These are phyloP conservation scores for Hippopotamyrus pictus DNA, from an alignment of 2,797 vertebrate species.

Conservation along the genomic window DNA sequence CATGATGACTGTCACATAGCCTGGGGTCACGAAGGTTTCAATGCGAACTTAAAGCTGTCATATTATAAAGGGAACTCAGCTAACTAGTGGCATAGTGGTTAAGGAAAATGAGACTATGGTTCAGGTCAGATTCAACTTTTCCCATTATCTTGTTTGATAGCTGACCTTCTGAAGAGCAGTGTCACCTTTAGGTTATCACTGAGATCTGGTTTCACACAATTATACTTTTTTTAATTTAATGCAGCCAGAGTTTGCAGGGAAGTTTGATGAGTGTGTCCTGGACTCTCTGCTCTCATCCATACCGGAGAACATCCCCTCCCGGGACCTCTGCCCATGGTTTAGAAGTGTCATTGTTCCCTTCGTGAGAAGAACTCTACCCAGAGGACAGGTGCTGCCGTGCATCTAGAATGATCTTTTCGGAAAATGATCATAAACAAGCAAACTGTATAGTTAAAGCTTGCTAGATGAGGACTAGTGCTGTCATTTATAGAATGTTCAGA, in stretches of 20 bases:
- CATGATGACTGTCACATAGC: neutral
- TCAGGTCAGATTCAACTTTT: neutral
- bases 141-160: neutral
- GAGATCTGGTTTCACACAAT: neutral
- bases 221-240: constrained; percentile 19
- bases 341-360: constrained; percentile 82
- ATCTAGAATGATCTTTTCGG: neutral
- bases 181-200: neutral
- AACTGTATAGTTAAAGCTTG: neutral
- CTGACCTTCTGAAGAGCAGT: neutral
- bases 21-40: neutral
- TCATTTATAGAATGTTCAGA: neutral
- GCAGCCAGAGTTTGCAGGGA: constrained; percentile 75
- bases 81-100: neutral
- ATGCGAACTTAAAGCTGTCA: neutral
- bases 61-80: neutral
- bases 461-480: neutral
- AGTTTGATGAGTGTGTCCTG: constrained; percentile 69
- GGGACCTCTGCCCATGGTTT: constrained; percentile 79
- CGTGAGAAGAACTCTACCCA: constrained; percentile 70
- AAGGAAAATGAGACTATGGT: neutral
- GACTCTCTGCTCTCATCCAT: constrained; percentile 73
- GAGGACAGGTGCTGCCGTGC: constrained; percentile 68
- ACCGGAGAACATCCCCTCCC: constrained; percentile 63
- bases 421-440: neutral